Base-by-base conservation (phyloP, 53 echinoderm and acorn worm genomes). In the Stichopus horrens region DNA sequence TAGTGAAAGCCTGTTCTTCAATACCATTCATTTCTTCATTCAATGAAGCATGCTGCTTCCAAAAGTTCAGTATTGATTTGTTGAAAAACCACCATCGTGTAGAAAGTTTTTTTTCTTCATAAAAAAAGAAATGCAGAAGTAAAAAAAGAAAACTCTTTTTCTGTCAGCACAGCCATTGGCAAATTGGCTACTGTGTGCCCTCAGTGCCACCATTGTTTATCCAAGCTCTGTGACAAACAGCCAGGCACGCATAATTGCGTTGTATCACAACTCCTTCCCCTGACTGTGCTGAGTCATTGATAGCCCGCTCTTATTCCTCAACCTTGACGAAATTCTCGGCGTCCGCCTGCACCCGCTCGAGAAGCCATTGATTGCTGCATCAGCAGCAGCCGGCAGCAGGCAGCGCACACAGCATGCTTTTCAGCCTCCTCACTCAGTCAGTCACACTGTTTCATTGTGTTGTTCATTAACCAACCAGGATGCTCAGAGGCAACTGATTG, bases 181-280 rank as follows among this genome's bases (percentile, higher is more conserved):
- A 21, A 81, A 81, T 81, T 81, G 56, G 81, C 58, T 81, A 58
- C 56, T 58, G 58, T 81, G 53, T 55, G 81, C 14, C 71, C 81
- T 81, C 57, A 81, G 14, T 81, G 81, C 57, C 57, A 21, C 56
- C 81, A 81, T 81, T 81, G 81, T 81, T 81, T 81, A 81, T 58
- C 81, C 81, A 81, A 81, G 81, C 81, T 81, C 58, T 81, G 81
- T 81, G 81, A 58, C 81, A 81, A 71, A 71, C 81, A 57, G 81
- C 81, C 81, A 81, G 81, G 81, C 81, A 81, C 81, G 81, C 81
- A 81, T 81, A 81, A 81, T 81, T 81, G 81, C 81, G 57, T 81
- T 58, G 81, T 81, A 81, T 81, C 81, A 81, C 57, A 57, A 56
- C 81, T 81, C 58, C 58, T 22, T 57, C 20, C 37, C 57, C 58